Evolutionary conservation across 1,140 invertebrate species (phyloP), one percentile per base, ranked within the genome.

Genomic region (Holotrichia oblita): DNA sequence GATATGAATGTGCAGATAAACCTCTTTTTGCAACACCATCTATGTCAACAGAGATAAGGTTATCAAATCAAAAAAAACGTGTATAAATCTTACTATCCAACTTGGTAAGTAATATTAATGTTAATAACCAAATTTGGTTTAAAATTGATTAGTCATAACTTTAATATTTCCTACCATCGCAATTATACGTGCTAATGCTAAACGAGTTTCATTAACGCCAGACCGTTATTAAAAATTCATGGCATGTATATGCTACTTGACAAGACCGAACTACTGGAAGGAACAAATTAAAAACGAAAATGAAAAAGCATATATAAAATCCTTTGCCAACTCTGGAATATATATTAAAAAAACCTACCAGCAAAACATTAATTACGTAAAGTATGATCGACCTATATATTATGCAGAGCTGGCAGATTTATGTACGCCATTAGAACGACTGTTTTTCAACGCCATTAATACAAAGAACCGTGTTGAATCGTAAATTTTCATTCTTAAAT

Each of bases 401-500:
- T 69, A 69, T 69, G 61, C 61, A 69, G 22, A 34, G 27, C 22
- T 69, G 61, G 27, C 61, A 69, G 61, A 69, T 69, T 69, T 69
- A 69, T 69, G 61, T 69, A 27, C 61, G 27, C 61, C 61, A 69
- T 69, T 69, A 69, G 22, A 69, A 69, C 61, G 61, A 69, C 61
- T 69, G 61, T 69, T 69, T 69, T 69, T 69, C 61, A 69, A 69
- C 61, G 61, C 61, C 61, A 69, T 69, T 69, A 69, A 69, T 69
- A 69, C 20, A 69, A 69, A 69, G 61, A 69, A 69, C 61, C 12
- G 61, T 34, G 61, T 69, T 69, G 61, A 69, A 69, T 69, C 61
- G 61, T 69, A 69, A 69, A 69, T 69, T 69, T 69, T 69, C 61
- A 69, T 69, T 69, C 61, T 69, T 69, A 69, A 69, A 69, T 69